A percentile compares a stretch with the other conserved stretches of the same genome.
phyloP scores from a whole-genome alignment of 2,888 invertebrate genomes.

The Ischnus inquisitorius region DNA sequence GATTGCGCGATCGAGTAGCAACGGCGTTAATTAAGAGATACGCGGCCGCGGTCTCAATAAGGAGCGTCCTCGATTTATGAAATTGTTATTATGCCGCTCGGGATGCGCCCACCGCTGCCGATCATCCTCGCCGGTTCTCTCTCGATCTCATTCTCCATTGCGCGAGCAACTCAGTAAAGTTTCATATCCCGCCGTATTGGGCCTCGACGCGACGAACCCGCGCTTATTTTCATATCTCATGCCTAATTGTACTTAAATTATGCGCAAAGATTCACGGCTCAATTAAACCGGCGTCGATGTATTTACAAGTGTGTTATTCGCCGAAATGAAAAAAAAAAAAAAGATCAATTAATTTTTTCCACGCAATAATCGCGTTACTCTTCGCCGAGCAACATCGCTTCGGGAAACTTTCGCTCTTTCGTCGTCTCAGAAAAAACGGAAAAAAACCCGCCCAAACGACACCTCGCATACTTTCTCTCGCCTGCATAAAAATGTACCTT shows the following conservation, averaged over 20 bases:
- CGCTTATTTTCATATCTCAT: slow-evolving; percentile 18
- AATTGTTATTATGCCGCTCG: slow-evolving; percentile 66
- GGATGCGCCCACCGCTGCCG: slow-evolving; percentile 44
- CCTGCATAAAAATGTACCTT: neutral
- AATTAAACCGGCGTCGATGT: slow-evolving; percentile 25
- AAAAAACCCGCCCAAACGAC: neutral
- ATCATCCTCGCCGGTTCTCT: slow-evolving; percentile 7
- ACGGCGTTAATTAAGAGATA: slow-evolving; percentile 80
- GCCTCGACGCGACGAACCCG: slow-evolving; percentile 6
- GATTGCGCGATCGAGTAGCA: slow-evolving; percentile 77
- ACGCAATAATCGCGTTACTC: neutral
- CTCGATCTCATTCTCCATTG: neutral
- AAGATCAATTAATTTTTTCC: slow-evolving; percentile 6
- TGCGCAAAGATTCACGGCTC: slow-evolving; percentile 36
- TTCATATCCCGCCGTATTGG: slow-evolving; percentile 5
- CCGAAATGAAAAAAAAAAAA: neutral
- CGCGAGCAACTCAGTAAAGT: neutral
- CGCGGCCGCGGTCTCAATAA: slow-evolving; percentile 78
- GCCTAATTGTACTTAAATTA: slow-evolving; percentile 28
- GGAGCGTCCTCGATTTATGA: slow-evolving; percentile 74
- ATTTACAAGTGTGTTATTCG: neutral
- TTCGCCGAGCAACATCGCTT: neutral
- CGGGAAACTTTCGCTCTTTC: neutral
- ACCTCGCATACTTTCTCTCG: neutral
- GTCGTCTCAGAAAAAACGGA: neutral